Evolutionary conservation across 2,797 vertebrate species (phyloP), one percentile per base, ranked within the genome.

Genomic region (Columba guinea): DNA sequence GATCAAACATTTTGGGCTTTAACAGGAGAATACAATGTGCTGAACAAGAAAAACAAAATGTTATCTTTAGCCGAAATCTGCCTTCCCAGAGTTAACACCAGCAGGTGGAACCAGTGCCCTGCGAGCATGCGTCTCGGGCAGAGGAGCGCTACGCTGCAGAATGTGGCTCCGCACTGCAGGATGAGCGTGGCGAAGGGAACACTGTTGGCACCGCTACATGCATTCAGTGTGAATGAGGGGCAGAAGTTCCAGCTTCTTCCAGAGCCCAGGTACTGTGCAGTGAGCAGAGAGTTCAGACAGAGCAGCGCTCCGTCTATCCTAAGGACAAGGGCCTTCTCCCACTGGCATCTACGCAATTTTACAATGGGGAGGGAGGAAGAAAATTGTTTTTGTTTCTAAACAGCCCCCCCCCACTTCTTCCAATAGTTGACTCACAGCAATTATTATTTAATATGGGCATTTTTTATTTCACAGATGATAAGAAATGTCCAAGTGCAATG

Each of bases 381-480:
- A 78, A 86, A 88, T 16, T 39, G 20, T 7, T 58, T 53, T 90
- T 93, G 34, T 89, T 91, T 49, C 44, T 80, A 80, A 86, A 52
- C n/a, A 62, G 55, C 13, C 4, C 1, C 46, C 60, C 13, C 8
- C 35, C 35, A 9, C 35, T 15, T 26, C 17, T 49, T 46, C 30
- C 53, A 69, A 24, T 3, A 68, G 62, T 2, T 93, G 81, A 81
- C 41, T 41, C 65, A 70, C 11, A 58, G 35, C 23, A 75, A 92
- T 52, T 41, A 35, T 53, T 75, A 84, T 53, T 86, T 84, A 81
- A 48, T 81, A 63, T 24, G 34, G 51, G 32, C 77, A 88, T 84
- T 92, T 90, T 55, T 71, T 90, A 84, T 81, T 91, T 90, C 65
- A 62, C 46, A 81, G 73, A n/a, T 81, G 51, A 62, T 82, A n/a